These are phyloP conservation scores for Enteromius viviparus DNA, from an alignment of 2,797 vertebrate species.

Conservation along the genomic window DNA sequence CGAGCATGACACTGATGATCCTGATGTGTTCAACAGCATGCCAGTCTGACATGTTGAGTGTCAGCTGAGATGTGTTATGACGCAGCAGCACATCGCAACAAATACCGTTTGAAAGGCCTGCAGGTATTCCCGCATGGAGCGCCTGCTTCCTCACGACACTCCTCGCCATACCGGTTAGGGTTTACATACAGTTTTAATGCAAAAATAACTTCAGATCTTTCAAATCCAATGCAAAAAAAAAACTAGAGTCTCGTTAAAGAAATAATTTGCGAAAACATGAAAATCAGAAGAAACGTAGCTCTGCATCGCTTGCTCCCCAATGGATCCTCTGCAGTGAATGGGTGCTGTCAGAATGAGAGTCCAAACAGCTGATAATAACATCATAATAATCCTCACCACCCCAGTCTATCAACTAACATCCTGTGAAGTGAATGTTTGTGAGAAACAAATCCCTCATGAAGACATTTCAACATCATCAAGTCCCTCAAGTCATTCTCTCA, in stretches of 20 bases:
- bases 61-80: constrained; percentile 51
- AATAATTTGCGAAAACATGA: background rate
- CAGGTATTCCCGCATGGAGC: background rate
- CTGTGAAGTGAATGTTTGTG: background rate
- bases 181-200: background rate
- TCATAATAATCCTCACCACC: background rate
- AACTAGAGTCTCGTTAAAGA: background rate
- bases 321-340: background rate
- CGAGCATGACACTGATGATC: constrained; percentile 28
- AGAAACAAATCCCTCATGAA: background rate
- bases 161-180: background rate
- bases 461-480: too few species aligned
- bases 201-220: too few species aligned
- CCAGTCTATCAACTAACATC: background rate
- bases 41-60: constrained; percentile 60
- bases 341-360: background rate
- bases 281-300: background rate
- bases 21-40: constrained; percentile 41
- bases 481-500: background rate
- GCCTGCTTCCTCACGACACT: background rate
- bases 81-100: background rate
- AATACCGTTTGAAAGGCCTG: background rate
- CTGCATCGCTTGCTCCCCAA: background rate
- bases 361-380: background rate
- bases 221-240: too few species aligned